These are phyloP conservation scores for Salticus scenicus DNA, from an alignment of 2,888 invertebrate species.

Conservation along the genomic window DNA sequence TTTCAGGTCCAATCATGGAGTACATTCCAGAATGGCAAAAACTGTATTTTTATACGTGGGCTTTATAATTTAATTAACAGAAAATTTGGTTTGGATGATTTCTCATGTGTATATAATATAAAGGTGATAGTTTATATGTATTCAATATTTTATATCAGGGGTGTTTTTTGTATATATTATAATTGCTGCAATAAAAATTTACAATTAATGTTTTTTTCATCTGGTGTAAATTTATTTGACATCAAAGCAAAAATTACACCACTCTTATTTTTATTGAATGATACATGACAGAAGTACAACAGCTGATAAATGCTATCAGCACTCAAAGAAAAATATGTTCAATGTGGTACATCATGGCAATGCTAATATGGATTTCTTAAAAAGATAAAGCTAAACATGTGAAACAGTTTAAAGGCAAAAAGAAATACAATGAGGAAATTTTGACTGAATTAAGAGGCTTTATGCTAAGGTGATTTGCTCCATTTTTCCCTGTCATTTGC, in stretches of 20 bases:
- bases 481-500: slow-evolving; percentile 45
- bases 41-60: slow-evolving; percentile 69
- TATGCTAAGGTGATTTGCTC: slow-evolving; percentile 50
- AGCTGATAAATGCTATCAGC: background rate
- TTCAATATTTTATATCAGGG: too few species aligned
- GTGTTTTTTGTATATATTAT: too few species aligned
- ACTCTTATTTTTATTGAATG: too few species aligned
- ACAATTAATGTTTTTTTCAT: too few species aligned
- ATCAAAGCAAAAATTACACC: too few species aligned
- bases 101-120: too few species aligned
- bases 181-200: too few species aligned
- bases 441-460: background rate
- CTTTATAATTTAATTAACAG: slow-evolving; percentile 25
- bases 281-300: too few species aligned
- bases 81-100: background rate
- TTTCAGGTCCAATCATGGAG: slow-evolving; percentile 68
- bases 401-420: too few species aligned
- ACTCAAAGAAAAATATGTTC: background rate
- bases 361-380: too few species aligned
- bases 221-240: too few species aligned
- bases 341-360: background rate
- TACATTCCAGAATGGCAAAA: slow-evolving; percentile 70
- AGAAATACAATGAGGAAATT: background rate
- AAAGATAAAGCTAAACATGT: background rate
- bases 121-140: too few species aligned